These are phyloP conservation scores for Ptilorrhoa leucosticta DNA, from an alignment of 2,113 vertebrate genomes.

Conservation along the genomic window DNA sequence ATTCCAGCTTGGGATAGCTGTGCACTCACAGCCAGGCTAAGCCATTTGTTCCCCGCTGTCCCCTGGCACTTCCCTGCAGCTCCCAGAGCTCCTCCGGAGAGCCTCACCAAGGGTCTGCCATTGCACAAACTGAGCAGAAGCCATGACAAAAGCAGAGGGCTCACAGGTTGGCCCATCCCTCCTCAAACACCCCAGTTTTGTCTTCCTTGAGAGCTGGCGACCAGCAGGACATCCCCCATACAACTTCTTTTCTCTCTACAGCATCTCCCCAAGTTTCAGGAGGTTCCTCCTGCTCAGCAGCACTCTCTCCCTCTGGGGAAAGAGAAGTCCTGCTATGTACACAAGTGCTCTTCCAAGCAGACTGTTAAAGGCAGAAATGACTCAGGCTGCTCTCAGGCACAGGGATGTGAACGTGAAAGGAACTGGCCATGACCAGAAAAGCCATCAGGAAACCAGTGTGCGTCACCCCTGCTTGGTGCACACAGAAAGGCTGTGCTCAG, in stretches of 20 bases:
- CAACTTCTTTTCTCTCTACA: neutral
- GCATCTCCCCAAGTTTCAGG: neutral
- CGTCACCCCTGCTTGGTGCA: neutral
- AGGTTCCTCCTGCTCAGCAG: neutral
- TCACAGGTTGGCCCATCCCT: neutral
- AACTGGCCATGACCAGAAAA: rapidly evolving
- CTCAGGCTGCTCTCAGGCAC: neutral
- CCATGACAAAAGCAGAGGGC: neutral
- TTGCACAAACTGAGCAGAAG: neutral
- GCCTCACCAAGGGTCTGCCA: neutral
- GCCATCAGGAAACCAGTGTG: neutral
- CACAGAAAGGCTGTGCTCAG: neutral
- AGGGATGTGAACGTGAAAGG: rapidly evolving
- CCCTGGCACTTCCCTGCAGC: neutral
- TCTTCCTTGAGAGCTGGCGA: rapidly evolving
- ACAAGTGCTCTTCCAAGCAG: neutral
- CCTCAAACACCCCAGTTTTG: neutral
- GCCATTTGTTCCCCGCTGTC: rapidly evolving
- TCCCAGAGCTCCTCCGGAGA: neutral
- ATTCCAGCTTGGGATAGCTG: rapidly evolving
- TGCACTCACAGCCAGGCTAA: neutral
- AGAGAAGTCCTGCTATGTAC: rapidly evolving
- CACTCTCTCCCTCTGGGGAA: neutral
- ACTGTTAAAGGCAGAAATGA: neutral
- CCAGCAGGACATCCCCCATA: neutral